Base-by-base conservation (phyloP, 2,113 vertebrate genomes). In the Odontophorus gujanensis region DNA sequence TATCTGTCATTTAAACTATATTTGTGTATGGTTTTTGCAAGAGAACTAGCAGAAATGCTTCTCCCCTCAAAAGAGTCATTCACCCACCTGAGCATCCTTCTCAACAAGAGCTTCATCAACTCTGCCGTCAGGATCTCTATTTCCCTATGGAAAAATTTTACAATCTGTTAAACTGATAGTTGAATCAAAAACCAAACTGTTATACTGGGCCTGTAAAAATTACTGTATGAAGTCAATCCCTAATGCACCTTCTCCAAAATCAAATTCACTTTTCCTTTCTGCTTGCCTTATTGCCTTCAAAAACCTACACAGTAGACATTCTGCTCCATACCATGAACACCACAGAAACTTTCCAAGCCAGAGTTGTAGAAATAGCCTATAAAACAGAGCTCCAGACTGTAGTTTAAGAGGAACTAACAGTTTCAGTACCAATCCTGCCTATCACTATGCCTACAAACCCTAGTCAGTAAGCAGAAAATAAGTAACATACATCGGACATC, bases 31-130 rank as follows among this genome's bases (percentile, higher is more conserved):
- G 26, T 57, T 32, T 74, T 61, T 48, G 62, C n/a, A 76, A 83
- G 28, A 0, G 8, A 75, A 81, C 25, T 8, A 19, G 13, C 7
- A 68, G 22, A 69, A 87, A 86, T 18, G 19, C 2, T 16, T 25
- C 25, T 26, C 36, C 25, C 36, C 16, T 58, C 57, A 13, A 66
- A 87, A 4, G 18, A 14, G 17, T 13, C 30, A 32, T 45, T 74
- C 63, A 97, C 98, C 78, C 89, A 99, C 99, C 99, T 99, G 98
- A 20, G 99, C 99, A 77, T 99, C 99, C 78, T 98, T 98, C 87
- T 99, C 98, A 62, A 99, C 98, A 51, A 97, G 96, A 43, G 83
- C 92, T 34, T 98, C 98, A 50, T 99, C 96, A 19, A 99, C 95
- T 40, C 92, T 28, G 30, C 28, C 36, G 3, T 98, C 98, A 15